Percentiles rank a stretch among this genome's conserved stretches.
Evolutionary conservation across 2,888 invertebrate species (phyloP).

Genomic region (Rhopalosiphum nymphaeae): DNA sequence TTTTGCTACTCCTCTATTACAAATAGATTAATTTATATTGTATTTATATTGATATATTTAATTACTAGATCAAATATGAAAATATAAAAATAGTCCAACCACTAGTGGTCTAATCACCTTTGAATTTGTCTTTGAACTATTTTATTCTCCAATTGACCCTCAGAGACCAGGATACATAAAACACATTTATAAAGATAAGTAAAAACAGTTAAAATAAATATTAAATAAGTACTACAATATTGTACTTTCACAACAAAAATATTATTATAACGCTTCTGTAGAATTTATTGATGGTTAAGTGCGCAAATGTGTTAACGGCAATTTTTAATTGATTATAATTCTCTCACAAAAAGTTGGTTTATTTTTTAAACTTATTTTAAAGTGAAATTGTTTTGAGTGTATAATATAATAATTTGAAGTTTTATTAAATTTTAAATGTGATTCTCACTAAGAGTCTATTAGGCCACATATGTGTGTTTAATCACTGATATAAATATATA

Average conservation of each 20-base stretch:
- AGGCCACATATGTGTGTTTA: neutral
- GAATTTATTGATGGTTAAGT: neutral
- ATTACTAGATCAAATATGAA: neutral
- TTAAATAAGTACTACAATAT: neutral
- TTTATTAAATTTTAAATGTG: neutral
- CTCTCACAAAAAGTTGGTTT: neutral
- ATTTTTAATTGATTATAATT: neutral
- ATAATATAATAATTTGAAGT: neutral
- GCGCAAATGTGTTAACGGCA: neutral
- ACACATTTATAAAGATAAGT: neutral
- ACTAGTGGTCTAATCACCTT: neutral
- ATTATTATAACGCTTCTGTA: neutral
- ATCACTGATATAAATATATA: neutral
- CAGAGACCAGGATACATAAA: neutral
- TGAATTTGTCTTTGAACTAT: neutral
- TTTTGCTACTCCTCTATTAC: neutral
- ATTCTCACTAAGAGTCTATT: neutral
- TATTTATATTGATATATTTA: neutral
- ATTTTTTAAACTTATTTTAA: neutral
- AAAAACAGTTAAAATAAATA: neutral
- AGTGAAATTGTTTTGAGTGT: neutral
- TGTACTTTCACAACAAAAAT: neutral
- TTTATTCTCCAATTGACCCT: neutral
- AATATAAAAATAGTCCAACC: neutral
- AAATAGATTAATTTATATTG: neutral